phyloP scores from a whole-genome alignment of 1,140 invertebrate species.

The Heliconius melpomene region DNA sequence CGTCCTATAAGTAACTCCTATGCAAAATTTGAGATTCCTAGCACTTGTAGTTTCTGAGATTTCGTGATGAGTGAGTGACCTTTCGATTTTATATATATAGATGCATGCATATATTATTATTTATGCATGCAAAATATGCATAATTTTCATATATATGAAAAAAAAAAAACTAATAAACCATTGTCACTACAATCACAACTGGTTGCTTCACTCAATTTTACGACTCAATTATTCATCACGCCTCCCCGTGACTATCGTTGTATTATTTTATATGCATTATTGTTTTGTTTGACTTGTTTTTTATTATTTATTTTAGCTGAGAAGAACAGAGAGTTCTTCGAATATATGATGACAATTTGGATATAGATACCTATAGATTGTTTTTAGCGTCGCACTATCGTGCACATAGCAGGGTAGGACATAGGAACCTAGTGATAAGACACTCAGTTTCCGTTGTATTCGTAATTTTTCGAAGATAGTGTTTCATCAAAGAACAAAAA shows the following conservation, averaged over 20 bases:
- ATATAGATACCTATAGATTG: too few species aligned
- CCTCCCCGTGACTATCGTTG: slow-evolving; percentile 1
- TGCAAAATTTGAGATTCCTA: too few species aligned
- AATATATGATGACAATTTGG: too few species aligned
- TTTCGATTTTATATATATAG: too few species aligned
- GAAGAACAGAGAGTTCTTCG: too few species aligned
- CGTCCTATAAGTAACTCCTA: too few species aligned
- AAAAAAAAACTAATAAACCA: not conserved
- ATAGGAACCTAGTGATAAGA: not conserved
- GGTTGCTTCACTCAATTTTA: slow-evolving; percentile 7
- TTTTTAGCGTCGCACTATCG: not conserved
- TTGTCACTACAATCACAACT: slow-evolving; percentile 11
- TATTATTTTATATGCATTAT: slow-evolving; percentile 1
- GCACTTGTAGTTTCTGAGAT: too few species aligned
- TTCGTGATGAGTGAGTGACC: too few species aligned
- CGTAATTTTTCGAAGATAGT: too few species aligned
- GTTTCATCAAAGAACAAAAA: too few species aligned
- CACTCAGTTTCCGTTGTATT: not conserved
- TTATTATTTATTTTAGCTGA: not conserved
- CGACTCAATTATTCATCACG: slow-evolving; percentile 14
- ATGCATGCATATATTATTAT: too few species aligned
- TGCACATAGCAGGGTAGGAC: not conserved
- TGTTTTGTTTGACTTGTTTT: not conserved
- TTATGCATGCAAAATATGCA: too few species aligned
- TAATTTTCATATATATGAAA: not conserved